A percentile compares a stretch with the other conserved stretches of the same genome.
Evolutionary conservation across 1,140 invertebrate genomes (phyloP).

Genomic region (Orchestia grillus): DNA sequence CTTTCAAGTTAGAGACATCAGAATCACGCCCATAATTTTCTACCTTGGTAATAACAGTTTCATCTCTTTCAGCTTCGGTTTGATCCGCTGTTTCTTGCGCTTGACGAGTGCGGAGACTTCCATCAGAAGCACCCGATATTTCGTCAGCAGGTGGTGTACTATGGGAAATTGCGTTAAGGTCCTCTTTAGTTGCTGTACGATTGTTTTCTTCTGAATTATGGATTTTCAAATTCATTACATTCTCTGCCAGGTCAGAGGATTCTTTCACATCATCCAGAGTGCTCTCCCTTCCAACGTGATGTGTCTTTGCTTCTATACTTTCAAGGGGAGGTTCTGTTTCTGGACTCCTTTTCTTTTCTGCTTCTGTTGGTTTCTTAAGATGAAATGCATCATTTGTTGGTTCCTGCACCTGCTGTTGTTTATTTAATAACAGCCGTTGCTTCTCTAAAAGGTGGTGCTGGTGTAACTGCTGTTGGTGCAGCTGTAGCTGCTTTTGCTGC

Average conservation of each 20-base stretch:
- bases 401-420: background rate
- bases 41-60: background rate
- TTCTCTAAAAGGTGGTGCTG: background rate
- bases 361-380: background rate
- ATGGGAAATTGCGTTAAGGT: background rate
- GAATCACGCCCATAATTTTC: background rate
- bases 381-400: background rate
- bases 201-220: background rate
- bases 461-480: constrained; percentile 32
- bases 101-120: background rate
- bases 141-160: background rate
- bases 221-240: background rate
- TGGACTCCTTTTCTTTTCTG: background rate
- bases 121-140: background rate
- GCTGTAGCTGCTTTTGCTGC: background rate
- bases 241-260: background rate
- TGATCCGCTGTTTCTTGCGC: background rate
- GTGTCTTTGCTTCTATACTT: background rate
- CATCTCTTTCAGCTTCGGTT: background rate
- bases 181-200: background rate
- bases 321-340: background rate
- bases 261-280: background rate
- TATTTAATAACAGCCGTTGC: background rate
- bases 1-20: background rate
- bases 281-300: background rate